Conservation (phyloP, 2,888 invertebrate species). For the Ceraclea dissimilis region DNA sequence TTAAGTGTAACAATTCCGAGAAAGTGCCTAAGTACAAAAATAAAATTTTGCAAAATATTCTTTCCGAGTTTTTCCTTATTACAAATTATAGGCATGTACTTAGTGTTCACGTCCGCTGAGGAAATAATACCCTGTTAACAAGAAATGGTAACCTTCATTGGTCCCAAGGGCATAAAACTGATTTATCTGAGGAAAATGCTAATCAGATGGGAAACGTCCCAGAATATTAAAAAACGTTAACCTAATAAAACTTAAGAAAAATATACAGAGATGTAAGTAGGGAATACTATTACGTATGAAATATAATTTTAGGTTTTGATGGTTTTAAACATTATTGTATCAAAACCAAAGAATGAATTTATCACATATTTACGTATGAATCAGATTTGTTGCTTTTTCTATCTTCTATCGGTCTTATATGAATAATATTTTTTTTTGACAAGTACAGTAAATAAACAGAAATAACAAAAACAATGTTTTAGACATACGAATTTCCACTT, state of each 20-base stretch:
- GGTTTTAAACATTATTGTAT: too few species aligned
- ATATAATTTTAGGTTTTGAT: too few species aligned
- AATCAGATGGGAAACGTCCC: background rate
- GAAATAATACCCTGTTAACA: conserved; percentile 9
- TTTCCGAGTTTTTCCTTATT: background rate
- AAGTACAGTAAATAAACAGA: too few species aligned
- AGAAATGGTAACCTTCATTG: conserved; percentile 1
- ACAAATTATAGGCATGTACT: background rate
- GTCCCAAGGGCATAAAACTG: conserved; percentile 5
- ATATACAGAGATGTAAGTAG: background rate
- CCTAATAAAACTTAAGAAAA: background rate
- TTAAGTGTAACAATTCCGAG: too few species aligned
- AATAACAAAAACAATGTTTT: too few species aligned
- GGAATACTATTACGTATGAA: too few species aligned
- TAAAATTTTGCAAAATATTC: background rate
- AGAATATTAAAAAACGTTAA: conserved; percentile 1
- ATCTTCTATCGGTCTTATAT: too few species aligned
- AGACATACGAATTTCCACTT: too few species aligned
- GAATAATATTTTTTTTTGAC: too few species aligned
- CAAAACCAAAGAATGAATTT: too few species aligned
- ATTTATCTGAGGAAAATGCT: conserved; percentile 5
- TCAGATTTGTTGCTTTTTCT: too few species aligned
- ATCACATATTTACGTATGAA: too few species aligned
- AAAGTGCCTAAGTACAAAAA: background rate
- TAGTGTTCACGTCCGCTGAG: background rate